A percentile compares a stretch with the other conserved stretches of the same genome.
phyloP scores from a whole-genome alignment of 2,888 invertebrate species.

The Agriotes lineatus region DNA sequence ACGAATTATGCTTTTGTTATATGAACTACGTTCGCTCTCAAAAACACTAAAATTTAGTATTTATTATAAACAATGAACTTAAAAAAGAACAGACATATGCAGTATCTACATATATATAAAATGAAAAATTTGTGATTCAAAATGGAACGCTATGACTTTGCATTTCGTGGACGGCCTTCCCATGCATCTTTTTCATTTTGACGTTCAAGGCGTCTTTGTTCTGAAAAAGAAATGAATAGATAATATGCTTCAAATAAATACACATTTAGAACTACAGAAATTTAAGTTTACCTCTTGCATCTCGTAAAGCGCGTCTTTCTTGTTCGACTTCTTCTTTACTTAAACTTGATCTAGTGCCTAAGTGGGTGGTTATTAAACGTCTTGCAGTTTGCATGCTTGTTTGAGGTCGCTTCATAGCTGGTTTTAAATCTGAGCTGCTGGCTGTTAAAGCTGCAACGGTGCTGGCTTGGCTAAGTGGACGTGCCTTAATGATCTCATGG shows the following conservation, averaged over 20 bases:
- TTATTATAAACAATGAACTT: too few relatives aligned
- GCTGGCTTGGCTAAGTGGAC: conserved; percentile 61
- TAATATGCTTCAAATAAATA: not conserved
- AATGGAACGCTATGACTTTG: conserved; percentile 11
- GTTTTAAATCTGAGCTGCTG: conserved; percentile 59
- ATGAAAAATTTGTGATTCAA: not conserved
- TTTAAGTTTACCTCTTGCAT: conserved; percentile 59
- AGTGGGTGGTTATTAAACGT: conserved; percentile 62
- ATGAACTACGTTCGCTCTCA: too few relatives aligned
- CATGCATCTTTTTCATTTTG: conserved; percentile 64
- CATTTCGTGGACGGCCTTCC: conserved; percentile 60
- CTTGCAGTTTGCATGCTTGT: conserved; percentile 64
- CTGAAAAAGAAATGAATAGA: conserved; percentile 25
- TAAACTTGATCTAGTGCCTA: conserved; percentile 60
- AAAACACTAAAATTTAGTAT: too few relatives aligned
- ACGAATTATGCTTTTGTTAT: too few relatives aligned
- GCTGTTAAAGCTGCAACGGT: conserved; percentile 57
- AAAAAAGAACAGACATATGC: too few relatives aligned
- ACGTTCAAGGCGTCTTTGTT: conserved; percentile 51
- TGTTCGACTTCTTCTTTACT: conserved; percentile 61
- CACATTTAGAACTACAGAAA: not conserved
- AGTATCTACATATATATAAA: too few relatives aligned
- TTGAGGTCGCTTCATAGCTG: conserved; percentile 64
- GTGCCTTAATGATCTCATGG: conserved; percentile 62
- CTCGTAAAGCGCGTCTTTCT: conserved; percentile 59